phyloP scores from a whole-genome alignment of 2,888 invertebrate genomes.

The Furcula furcula region DNA sequence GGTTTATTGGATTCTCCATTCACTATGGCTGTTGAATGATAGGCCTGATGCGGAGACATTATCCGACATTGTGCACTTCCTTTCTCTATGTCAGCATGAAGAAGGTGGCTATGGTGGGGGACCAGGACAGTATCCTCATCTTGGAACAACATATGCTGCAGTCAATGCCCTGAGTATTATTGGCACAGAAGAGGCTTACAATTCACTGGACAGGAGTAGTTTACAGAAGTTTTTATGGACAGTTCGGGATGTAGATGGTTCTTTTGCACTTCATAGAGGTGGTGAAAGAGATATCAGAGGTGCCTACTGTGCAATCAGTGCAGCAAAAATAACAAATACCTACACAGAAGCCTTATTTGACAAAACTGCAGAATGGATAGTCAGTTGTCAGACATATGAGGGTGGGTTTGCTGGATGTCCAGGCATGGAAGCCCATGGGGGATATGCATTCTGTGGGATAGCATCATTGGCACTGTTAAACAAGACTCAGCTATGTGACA shows the following conservation, averaged over 20 bases:
- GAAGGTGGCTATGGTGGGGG: slow-evolving; percentile 97
- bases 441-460: slow-evolving; percentile 99
- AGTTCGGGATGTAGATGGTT: slow-evolving; percentile 91
- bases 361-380: slow-evolving; percentile 95
- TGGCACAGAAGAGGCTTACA: slow-evolving; percentile 92
- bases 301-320: slow-evolving; percentile 97
- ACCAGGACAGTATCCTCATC: slow-evolving; percentile 94
- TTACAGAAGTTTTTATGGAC: slow-evolving; percentile 90
- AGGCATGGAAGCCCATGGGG: slow-evolving; percentile 99
- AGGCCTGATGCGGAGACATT: slow-evolving; percentile 69
- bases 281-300: slow-evolving; percentile 98
- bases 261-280: slow-evolving; percentile 94
- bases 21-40: slow-evolving; percentile 86
- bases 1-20: slow-evolving; percentile 98
- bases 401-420: slow-evolving; percentile 96
- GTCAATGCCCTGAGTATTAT: slow-evolving; percentile 95
- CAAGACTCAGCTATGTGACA: slow-evolving; percentile 87
- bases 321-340: slow-evolving; percentile 92
- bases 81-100: slow-evolving; percentile 86
- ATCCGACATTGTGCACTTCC: slow-evolving; percentile 60
- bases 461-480: slow-evolving; percentile 93
- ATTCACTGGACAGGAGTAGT: slow-evolving; percentile 90
- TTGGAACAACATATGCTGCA: slow-evolving; percentile 99
- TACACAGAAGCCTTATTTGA: slow-evolving; percentile 89
- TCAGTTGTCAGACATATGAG: slow-evolving; percentile 98